phyloP scores from a whole-genome alignment of 2,888 invertebrate species.

The Megamerina dolium region DNA sequence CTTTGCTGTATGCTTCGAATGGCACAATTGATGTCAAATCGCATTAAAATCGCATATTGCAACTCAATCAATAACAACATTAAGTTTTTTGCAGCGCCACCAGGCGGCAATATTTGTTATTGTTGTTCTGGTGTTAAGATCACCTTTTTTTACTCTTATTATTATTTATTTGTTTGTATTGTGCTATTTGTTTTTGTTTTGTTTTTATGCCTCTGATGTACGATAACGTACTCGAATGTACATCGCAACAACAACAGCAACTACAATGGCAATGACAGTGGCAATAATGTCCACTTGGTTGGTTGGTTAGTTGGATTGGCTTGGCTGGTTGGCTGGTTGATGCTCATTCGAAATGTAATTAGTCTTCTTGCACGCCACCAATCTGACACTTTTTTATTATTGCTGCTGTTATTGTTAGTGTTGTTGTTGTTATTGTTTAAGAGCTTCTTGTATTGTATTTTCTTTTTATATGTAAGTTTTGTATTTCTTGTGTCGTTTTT shows the following conservation, averaged over 20 bases:
- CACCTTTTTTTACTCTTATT: too few relatives aligned
- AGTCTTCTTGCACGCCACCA: constrained; percentile 30
- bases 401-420: constrained; percentile 2
- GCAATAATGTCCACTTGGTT: constrained; percentile 15
- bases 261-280: constrained; percentile 6
- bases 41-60: constrained; percentile 40
- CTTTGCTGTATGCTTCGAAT: not conserved
- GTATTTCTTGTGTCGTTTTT: not conserved
- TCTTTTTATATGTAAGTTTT: too few relatives aligned
- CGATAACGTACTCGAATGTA: not conserved
- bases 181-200: too few relatives aligned
- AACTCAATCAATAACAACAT: constrained; percentile 44
- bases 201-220: too few relatives aligned
- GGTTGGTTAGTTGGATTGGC: too few relatives aligned
- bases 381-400: constrained; percentile 29
- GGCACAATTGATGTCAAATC: constrained; percentile 41
- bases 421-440: constrained; percentile 13
- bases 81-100: too few relatives aligned
- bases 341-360: constrained; percentile 27
- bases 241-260: constrained; percentile 3
- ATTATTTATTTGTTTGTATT: too few relatives aligned
- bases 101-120: too few relatives aligned
- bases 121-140: too few relatives aligned
- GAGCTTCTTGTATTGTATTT: too few relatives aligned
- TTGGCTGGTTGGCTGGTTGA: too few relatives aligned